These are phyloP conservation scores for Tachuris rubrigastra DNA, from an alignment of 2,113 vertebrate species.

Conservation along the genomic window DNA sequence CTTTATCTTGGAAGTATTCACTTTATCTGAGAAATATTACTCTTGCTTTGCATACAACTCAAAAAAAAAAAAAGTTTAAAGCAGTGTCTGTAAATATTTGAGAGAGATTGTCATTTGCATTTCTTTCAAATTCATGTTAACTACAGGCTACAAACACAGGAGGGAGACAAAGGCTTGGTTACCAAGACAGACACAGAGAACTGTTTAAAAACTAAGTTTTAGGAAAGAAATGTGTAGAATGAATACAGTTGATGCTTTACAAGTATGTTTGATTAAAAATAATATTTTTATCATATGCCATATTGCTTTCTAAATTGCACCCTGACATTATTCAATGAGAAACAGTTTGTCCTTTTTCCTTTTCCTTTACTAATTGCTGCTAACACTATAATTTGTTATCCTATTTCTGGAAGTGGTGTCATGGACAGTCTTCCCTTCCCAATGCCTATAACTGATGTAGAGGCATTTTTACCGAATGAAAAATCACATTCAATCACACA, in stretches of 20 bases:
- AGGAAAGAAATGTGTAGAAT: neutral
- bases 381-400: neutral
- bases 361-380: neutral
- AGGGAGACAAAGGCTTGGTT: constrained; percentile 77
- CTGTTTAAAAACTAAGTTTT: neutral
- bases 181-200: neutral
- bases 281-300: neutral
- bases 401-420: neutral
- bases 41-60: neutral
- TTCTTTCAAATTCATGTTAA: constrained; percentile 11
- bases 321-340: neutral
- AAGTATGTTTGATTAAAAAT: neutral
- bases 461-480: neutral
- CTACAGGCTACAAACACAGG: constrained; percentile 61
- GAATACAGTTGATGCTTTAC: neutral
- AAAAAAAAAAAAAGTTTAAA: neutral
- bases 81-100: neutral
- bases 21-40: constrained; percentile 36
- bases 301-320: neutral
- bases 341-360: neutral
- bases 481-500: neutral
- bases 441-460: neutral
- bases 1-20: constrained; percentile 29
- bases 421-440: neutral
- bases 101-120: neutral